These are phyloP conservation scores for Acanthurus lineatus DNA, from an alignment of 2,797 vertebrate species.

Conservation along the genomic window DNA sequence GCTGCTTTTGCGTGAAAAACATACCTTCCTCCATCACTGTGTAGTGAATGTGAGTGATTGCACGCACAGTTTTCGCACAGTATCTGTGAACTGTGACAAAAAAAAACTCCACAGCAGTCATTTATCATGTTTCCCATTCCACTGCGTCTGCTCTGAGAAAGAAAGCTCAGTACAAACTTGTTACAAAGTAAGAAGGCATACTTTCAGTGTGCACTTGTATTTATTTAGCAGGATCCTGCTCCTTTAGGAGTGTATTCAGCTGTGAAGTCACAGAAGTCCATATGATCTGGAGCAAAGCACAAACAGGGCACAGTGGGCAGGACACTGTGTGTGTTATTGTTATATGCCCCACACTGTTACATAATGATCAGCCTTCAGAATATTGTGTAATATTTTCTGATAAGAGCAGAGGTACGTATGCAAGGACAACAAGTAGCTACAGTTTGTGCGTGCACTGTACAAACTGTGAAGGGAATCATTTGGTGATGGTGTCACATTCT, in stretches of 20 bases:
- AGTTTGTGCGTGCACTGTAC: slow-evolving; percentile 6
- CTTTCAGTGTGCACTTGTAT: neutral
- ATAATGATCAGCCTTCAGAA: slow-evolving; percentile 61
- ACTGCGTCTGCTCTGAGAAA: slow-evolving; percentile 20
- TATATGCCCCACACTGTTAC: slow-evolving; percentile 46
- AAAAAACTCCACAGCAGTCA: neutral
- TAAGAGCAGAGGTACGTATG: slow-evolving; percentile 47
- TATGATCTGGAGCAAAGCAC: slow-evolving; percentile 27
- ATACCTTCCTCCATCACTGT: neutral
- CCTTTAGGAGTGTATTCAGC: slow-evolving; percentile 3
- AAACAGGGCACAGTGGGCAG: slow-evolving; percentile 1
- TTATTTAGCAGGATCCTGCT: neutral
- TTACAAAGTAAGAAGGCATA: neutral
- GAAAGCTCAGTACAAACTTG: neutral
- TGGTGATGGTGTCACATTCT: slow-evolving; percentile 29
- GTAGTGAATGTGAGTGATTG: neutral
- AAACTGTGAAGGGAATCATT: slow-evolving; percentile 35
- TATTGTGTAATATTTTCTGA: slow-evolving; percentile 72
- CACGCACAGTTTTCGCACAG: neutral
- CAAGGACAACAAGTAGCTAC: neutral
- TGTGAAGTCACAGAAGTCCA: slow-evolving; percentile 10
- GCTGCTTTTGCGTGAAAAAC: no score
- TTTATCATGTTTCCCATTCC: neutral
- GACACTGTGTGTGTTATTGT: slow-evolving; percentile 51
- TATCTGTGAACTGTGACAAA: neutral